Conservation (phyloP, 1,140 invertebrate genomes). For the Polyergus mexicanus region DNA sequence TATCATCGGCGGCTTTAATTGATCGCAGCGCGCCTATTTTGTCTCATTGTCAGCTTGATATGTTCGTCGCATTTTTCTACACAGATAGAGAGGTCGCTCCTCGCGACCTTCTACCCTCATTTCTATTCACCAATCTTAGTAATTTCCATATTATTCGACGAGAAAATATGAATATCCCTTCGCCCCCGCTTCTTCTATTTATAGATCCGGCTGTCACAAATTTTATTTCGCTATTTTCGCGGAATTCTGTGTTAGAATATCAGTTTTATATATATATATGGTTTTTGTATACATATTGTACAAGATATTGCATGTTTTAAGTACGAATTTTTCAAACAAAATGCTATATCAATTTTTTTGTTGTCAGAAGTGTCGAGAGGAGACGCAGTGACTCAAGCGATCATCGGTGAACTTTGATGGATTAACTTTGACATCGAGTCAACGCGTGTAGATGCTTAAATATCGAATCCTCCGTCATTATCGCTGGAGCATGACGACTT, state of each 20-base stretch:
- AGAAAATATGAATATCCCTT: not conserved
- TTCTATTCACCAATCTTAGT: slow-evolving; percentile 61
- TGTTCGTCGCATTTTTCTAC: slow-evolving; percentile 52
- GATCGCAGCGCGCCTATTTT: slow-evolving; percentile 52
- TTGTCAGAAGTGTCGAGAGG: not conserved
- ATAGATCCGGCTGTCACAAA: not conserved
- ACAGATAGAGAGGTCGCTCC: slow-evolving; percentile 44
- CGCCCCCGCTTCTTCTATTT: not conserved
- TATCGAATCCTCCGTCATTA: not conserved
- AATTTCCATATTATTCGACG: slow-evolving; percentile 63
- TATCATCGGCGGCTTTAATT: slow-evolving; percentile 40
- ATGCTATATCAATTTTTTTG: not conserved
- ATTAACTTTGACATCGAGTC: not conserved
- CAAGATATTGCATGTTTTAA: not conserved
- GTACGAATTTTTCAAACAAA: not conserved
- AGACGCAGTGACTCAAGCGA: too few species aligned
- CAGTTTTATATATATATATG: not conserved
- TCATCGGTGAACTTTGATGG: not conserved
- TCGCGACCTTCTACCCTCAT: slow-evolving; percentile 76
- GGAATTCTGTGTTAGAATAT: not conserved
- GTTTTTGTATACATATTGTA: too few species aligned
- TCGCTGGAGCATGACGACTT: slow-evolving; percentile 26
- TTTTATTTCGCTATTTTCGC: not conserved
- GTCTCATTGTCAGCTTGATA: slow-evolving; percentile 31
- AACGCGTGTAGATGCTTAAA: not conserved